A percentile compares a stretch with the other conserved stretches of the same genome.
Evolutionary conservation across 2,797 vertebrate genomes (phyloP).

Genomic region (Phoeniculus purpureus): DNA sequence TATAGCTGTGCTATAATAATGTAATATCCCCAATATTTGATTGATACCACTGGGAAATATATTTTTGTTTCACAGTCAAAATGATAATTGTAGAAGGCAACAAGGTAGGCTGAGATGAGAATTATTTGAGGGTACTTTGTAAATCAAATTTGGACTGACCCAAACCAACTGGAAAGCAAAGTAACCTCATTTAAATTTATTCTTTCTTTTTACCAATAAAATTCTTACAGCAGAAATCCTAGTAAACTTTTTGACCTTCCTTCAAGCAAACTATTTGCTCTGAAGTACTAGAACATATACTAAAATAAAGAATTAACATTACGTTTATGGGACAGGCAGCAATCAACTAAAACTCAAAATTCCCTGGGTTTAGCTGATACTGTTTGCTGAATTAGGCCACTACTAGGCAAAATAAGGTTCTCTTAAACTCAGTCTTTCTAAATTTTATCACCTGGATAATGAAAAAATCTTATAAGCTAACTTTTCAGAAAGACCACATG

Average conservation of each 20-base stretch:
- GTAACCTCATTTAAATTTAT: not conserved
- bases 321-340: too few relatives aligned
- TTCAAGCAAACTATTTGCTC: not conserved
- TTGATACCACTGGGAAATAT: conserved; percentile 20
- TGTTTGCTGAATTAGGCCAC: not conserved
- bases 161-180: not conserved
- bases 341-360: not conserved
- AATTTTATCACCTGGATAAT: not conserved
- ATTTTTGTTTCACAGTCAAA: not conserved
- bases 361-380: not conserved
- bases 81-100: not conserved
- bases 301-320: not conserved
- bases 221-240: not conserved
- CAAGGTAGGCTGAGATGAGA: not conserved
- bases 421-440: not conserved
- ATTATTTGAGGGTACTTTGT: not conserved
- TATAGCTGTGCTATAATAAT: not conserved
- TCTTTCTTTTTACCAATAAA: not conserved
- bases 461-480: not conserved
- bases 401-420: not conserved
- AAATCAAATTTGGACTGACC: not conserved
- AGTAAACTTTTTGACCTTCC: not conserved
- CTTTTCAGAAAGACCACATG: not conserved
- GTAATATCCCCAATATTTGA: not conserved
- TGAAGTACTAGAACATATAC: not conserved